Conservation (phyloP, 2,888 invertebrate species). For the Cheilosia impressa region DNA sequence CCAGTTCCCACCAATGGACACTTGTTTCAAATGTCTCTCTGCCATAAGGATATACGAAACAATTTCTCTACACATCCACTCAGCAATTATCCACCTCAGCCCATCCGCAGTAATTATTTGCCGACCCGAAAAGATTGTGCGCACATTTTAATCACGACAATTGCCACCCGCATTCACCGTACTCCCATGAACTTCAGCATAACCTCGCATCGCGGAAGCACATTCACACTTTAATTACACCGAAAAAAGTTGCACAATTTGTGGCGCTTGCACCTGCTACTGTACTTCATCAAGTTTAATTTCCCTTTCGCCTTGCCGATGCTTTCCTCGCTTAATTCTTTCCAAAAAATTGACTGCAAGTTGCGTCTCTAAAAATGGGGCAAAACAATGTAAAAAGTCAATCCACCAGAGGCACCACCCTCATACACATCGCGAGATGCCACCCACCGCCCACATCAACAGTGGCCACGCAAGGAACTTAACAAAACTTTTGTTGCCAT, state of each 20-base stretch:
- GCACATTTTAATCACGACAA: slow-evolving; percentile 45
- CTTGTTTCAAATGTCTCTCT: too few species aligned
- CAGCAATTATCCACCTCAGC: too few species aligned
- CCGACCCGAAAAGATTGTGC: neutral
- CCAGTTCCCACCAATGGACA: too few species aligned
- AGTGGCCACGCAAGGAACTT: slow-evolving; percentile 16
- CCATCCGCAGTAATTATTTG: neutral
- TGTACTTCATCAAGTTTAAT: slow-evolving; percentile 43
- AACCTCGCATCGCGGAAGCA: neutral
- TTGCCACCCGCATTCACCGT: slow-evolving; percentile 9
- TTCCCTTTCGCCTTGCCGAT: neutral
- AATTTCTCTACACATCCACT: too few species aligned
- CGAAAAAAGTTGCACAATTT: slow-evolving; percentile 43
- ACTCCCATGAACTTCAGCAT: neutral
- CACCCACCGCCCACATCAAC: neutral
- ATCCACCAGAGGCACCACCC: slow-evolving; percentile 6
- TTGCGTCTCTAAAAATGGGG: slow-evolving; percentile 3
- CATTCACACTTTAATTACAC: slow-evolving; percentile 50
- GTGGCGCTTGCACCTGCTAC: slow-evolving; percentile 37
- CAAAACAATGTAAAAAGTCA: slow-evolving; percentile 54
- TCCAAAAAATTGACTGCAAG: slow-evolving; percentile 48
- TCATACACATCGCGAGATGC: neutral
- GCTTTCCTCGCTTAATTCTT: slow-evolving; percentile 1
- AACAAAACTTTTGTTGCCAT: slow-evolving; percentile 31
- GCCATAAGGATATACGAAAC: too few species aligned